These are phyloP conservation scores for Neosilurus mollespiculum DNA, from an alignment of 2,797 vertebrate species.

Conservation along the genomic window DNA sequence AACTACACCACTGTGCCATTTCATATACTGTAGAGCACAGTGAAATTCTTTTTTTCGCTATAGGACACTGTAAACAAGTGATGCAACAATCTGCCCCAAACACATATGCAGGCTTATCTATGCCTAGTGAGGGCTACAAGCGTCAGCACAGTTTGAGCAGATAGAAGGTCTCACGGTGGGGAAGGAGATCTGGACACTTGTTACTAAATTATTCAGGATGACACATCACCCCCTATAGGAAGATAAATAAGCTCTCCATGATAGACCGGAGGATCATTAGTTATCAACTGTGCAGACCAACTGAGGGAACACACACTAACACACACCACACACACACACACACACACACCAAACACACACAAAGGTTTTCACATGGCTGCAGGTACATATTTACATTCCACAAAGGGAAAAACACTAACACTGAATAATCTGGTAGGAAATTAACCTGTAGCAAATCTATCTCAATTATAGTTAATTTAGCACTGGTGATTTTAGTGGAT, in stretches of 20 bases:
- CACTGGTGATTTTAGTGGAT: constrained; percentile 41
- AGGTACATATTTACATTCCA: constrained; percentile 16
- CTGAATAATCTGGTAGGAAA: constrained; percentile 20
- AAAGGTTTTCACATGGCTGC: constrained; percentile 1
- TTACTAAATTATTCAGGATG: constrained; percentile 81
- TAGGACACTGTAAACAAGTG: constrained; percentile 16
- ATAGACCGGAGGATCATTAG: constrained; percentile 71
- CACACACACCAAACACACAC: constrained; percentile 4
- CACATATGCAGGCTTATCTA: not conserved
- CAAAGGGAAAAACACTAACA: constrained; percentile 13
- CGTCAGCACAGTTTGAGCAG: constrained; percentile 60
- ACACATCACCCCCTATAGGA: constrained; percentile 70
- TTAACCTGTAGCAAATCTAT: constrained; percentile 43
- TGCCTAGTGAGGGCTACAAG: constrained; percentile 31
- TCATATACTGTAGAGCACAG: not conserved
- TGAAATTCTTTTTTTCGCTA: not conserved
- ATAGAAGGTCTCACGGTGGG: constrained; percentile 62
- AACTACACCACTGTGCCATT: too few species aligned
- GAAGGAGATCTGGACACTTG: constrained; percentile 71
- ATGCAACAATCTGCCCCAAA: constrained; percentile 8
- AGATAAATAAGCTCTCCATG: constrained; percentile 74
- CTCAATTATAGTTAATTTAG: constrained; percentile 41
- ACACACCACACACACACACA: constrained; percentile 23
- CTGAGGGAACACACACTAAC: constrained; percentile 56
- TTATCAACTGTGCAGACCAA: constrained; percentile 71